Conservation (phyloP, 1,140 invertebrate genomes). For the Drosophila miranda region DNA sequence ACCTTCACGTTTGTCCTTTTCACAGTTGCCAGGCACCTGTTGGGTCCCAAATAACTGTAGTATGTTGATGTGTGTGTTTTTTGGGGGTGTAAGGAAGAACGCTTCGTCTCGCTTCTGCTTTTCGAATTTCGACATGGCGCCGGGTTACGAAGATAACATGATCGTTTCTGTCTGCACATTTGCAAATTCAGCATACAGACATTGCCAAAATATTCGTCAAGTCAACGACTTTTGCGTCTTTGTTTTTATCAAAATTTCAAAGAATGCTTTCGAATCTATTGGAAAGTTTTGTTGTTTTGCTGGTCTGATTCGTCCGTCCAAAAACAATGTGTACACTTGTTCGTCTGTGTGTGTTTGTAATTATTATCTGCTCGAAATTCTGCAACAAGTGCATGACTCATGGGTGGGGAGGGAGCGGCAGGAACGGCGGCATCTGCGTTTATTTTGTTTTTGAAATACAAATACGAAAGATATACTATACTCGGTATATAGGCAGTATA, state of each 20-base stretch:
- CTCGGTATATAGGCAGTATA: constrained; percentile 9
- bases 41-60: constrained; percentile 41
- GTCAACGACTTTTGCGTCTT: constrained; percentile 44
- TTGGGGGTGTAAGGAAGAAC: constrained; percentile 3
- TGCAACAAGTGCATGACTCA: constrained; percentile 79
- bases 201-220: constrained; percentile 10
- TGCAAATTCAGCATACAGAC: constrained; percentile 34
- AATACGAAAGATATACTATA: constrained; percentile 25
- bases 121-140: constrained; percentile 29
- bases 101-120: background rate
- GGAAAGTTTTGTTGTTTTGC: constrained; percentile 37
- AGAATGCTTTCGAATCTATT: constrained; percentile 30
- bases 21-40: constrained; percentile 79
- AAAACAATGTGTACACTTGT: constrained; percentile 24
- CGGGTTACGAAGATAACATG: background rate
- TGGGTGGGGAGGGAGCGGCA: constrained; percentile 31
- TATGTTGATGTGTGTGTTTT: background rate
- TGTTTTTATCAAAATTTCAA: constrained; percentile 54
- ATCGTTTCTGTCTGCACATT: constrained; percentile 8
- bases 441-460: constrained; percentile 64
- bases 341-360: constrained; percentile 18
- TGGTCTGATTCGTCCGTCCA: background rate
- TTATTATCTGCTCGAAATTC: constrained; percentile 69
- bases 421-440: constrained; percentile 54
- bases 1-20: constrained; percentile 77